Evolutionary conservation across 2,113 vertebrate species (phyloP), one percentile per base, ranked within the genome.

Genomic region (Bubo blakistoni): DNA sequence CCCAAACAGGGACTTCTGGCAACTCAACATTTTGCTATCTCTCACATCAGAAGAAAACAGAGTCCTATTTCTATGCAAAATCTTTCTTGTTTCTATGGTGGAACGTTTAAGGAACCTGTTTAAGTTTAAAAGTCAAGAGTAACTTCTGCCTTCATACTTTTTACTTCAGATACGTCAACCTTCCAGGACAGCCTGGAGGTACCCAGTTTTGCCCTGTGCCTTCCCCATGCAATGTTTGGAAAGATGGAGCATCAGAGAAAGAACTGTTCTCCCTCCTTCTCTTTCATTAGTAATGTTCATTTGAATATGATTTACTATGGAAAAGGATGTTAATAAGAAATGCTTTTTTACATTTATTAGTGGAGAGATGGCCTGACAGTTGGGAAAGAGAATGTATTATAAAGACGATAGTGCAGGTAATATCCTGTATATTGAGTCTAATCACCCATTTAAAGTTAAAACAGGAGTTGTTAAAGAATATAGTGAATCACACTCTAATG

Each of bases 381-480:
- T 98, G 94, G 46, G 74, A 96, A 95, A 86, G 92, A 98, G 96
- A 98, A 97, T 97, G 95, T 97, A 98, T 98, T 98, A 98, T 96
- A 87, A 97, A 97, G 97, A 98, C 96, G 94, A 97, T 97, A 91
- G 52, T 97, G 97, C 96, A 98, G 95, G 98, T 98, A 98, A 98
- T 98, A 98, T 98, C 98, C 97, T 98, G 97, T 96, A 98, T 98
- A 98, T 98, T 97, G 97, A 98, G 96, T 98, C 97, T 98, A 98
- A 98, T 98, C 97, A 98, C 96, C 98, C 98, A 98, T 98, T 98
- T 98, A 98, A 96, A 98, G 98, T 98, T 98, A 98, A 98, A 98
- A 98, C 97, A 98, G 98, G 95, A 98, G 97, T 98, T 98, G 98
- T 98, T 98, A 98, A 98, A 98, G 98, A 98, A 97, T 97, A 96